phyloP scores from a whole-genome alignment of 1,140 invertebrate genomes.

The Euwallacea fornicatus region DNA sequence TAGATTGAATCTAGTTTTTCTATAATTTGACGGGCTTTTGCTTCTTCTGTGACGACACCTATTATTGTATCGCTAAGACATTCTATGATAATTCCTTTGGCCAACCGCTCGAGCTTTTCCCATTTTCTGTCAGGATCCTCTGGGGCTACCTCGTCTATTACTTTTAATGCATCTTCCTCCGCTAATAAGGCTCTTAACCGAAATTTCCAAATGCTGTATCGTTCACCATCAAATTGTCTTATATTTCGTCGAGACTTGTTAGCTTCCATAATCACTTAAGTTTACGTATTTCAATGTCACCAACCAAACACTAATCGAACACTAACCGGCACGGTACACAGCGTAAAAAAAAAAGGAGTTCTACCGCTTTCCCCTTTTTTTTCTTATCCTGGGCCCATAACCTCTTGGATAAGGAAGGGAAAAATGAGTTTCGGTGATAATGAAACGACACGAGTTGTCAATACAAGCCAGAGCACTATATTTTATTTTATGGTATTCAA shows the following conservation, averaged over 20 bases:
- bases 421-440: too few relatives aligned
- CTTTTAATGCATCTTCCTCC: conserved; percentile 18
- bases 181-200: conserved; percentile 13
- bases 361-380: too few relatives aligned
- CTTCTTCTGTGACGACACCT: background rate
- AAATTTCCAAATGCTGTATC: conserved; percentile 28
- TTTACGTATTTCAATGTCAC: background rate
- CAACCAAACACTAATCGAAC: too few relatives aligned
- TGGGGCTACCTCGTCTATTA: conserved; percentile 13
- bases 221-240: conserved; percentile 24
- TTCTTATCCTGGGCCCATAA: too few relatives aligned
- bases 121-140: conserved; percentile 2
- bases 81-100: conserved; percentile 46
- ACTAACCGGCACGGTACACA: too few relatives aligned
- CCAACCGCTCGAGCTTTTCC: conserved; percentile 46
- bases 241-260: background rate
- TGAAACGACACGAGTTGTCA: too few relatives aligned
- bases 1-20: conserved; percentile 51
- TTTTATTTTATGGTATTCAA: too few relatives aligned
- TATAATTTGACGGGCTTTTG: conserved; percentile 43
- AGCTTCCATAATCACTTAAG: conserved; percentile 4
- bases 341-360: too few relatives aligned
- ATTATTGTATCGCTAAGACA: conserved; percentile 44
- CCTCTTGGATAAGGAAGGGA: too few relatives aligned
- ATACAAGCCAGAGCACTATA: too few relatives aligned